Percentiles rank a stretch among this genome's conserved stretches.
Evolutionary conservation across 1,140 invertebrate species (phyloP).

Genomic region (Charaxes varanes): DNA sequence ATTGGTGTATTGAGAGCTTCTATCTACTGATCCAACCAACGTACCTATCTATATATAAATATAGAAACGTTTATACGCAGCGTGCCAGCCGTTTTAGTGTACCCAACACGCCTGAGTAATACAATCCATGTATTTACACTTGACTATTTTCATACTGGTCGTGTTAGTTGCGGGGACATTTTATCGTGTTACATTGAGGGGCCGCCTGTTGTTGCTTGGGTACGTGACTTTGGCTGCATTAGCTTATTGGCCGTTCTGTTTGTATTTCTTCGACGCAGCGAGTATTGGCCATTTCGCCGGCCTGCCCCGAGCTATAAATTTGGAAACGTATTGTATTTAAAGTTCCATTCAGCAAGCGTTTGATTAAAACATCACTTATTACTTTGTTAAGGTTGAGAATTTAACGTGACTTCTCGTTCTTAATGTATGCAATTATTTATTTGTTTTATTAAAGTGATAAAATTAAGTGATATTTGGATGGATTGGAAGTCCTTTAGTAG

Average conservation of each 20-base stretch:
- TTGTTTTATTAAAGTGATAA: no score
- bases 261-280: conserved; percentile 17
- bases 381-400: no score
- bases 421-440: no score
- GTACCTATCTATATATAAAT: no score
- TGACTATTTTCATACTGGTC: conserved; percentile 45
- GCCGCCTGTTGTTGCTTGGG: conserved; percentile 8
- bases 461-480: no score
- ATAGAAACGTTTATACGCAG: conserved; percentile 57
- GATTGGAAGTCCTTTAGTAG: no score
- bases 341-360: no score
- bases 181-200: conserved; percentile 38
- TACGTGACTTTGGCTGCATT: conserved; percentile 12
- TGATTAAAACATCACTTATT: no score
- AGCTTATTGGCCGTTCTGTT: conserved; percentile 17
- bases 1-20: no score
- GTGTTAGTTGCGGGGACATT: conserved; percentile 31
- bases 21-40: no score
- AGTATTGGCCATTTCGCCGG: conserved; percentile 10
- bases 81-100: conserved; percentile 34
- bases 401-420: no score
- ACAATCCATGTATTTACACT: conserved; percentile 37
- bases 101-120: conserved; percentile 33
- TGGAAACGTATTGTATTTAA: neutral
- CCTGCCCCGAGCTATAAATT: neutral